Conservation (phyloP, 2,888 invertebrate species). For the Scaeva pyrastri region DNA sequence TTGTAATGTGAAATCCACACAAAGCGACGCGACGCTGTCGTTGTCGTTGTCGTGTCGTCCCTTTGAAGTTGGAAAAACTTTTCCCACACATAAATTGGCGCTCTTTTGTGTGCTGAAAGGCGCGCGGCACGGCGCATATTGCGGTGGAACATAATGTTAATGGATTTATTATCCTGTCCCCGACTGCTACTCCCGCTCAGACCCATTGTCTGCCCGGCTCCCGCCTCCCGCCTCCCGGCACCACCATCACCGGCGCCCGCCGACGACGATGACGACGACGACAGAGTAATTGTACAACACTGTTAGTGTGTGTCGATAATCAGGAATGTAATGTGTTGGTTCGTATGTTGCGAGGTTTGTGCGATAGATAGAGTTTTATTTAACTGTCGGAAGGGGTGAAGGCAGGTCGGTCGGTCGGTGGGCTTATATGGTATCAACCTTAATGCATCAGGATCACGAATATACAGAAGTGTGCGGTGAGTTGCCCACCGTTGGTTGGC, state of each 20-base stretch:
- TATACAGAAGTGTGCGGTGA: too few relatives aligned
- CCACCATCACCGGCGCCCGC: not conserved
- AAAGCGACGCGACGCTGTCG: slow-evolving; percentile 41
- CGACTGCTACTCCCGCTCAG: slow-evolving; percentile 43
- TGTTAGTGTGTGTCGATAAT: slow-evolving; percentile 58
- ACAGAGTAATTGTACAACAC: slow-evolving; percentile 41
- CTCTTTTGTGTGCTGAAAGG: slow-evolving; percentile 68
- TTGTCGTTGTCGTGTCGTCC: slow-evolving; percentile 44
- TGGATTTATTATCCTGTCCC: slow-evolving; percentile 75
- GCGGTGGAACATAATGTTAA: slow-evolving; percentile 74
- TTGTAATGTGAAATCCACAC: slow-evolving; percentile 45
- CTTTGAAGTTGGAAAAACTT: slow-evolving; percentile 72
- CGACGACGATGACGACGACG: not conserved
- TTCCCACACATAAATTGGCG: slow-evolving; percentile 72
- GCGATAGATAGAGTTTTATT: slow-evolving; percentile 53
- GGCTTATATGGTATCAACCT: slow-evolving; percentile 68
- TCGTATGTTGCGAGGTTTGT: slow-evolving; percentile 51
- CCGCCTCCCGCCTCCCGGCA: not conserved
- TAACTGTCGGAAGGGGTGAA: slow-evolving; percentile 28
- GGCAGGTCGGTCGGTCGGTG: not conserved
- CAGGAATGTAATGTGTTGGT: slow-evolving; percentile 42
- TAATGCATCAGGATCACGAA: slow-evolving; percentile 40
- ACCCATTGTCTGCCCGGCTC: not conserved
- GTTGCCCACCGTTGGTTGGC: slow-evolving; percentile 25
- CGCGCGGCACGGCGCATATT: slow-evolving; percentile 71